Evolutionary conservation across 2,113 vertebrate genomes (phyloP).

Genomic region (Trachemys scripta): DNA sequence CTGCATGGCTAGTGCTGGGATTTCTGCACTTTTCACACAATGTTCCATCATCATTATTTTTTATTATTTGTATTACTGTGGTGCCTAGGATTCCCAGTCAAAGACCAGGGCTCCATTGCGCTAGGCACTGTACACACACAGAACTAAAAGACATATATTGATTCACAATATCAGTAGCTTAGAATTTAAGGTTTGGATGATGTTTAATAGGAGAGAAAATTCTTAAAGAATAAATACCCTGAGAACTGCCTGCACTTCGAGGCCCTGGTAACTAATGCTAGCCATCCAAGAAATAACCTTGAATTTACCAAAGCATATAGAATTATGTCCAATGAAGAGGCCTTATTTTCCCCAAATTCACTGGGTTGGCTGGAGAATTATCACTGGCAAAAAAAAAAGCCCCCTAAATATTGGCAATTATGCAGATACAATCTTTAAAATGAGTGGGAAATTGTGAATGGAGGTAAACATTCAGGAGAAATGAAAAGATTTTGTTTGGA

Average conservation of each 20-base stretch:
- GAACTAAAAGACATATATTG: not conserved
- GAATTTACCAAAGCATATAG: not conserved
- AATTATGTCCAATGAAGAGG: not conserved
- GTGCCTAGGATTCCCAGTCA: no score
- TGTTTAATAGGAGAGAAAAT: not conserved
- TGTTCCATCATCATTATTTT: no score
- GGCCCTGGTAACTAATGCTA: not conserved
- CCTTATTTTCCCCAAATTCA: not conserved
- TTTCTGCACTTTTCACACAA: not conserved
- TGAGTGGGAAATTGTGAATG: not conserved
- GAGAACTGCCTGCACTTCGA: not conserved
- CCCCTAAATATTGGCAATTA: not conserved
- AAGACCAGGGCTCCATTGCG: no score
- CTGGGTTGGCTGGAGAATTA: not conserved
- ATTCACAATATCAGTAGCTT: not conserved
- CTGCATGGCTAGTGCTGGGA: not conserved
- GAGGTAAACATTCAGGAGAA: not conserved
- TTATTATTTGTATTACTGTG: no score
- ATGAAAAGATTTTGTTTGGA: not conserved
- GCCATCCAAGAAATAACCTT: not conserved
- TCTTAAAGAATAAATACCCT: not conserved
- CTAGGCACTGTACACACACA: no score
- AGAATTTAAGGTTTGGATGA: not conserved
- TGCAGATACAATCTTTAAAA: constrained; percentile 2
- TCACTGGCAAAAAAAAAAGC: not conserved